Evolutionary conservation across 2,113 vertebrate species (phyloP), one percentile per base, ranked within the genome.

Genomic region (Tragelaphus scriptus): DNA sequence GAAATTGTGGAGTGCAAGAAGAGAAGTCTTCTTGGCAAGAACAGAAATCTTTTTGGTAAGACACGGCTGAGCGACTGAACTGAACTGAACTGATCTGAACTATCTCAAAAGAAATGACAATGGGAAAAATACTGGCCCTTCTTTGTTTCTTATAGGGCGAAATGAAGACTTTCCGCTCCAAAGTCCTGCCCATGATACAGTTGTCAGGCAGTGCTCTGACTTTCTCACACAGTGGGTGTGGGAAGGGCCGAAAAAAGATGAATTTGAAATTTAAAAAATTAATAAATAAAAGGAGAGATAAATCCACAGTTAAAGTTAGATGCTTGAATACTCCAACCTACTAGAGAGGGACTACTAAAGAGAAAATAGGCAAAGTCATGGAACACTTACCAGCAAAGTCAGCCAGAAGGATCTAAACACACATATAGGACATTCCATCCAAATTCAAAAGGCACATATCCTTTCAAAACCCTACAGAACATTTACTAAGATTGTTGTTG

Each of bases 141-240:
- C n/a, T 44, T 6, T 8, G 49, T 47, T 15, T 56, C 55, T 80
- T 23, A 0, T 21, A 51, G 16, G 14, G 26, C 32, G 7, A 58
- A 12, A 44, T 4, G 5, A 32, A 77, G 26, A 13, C n/a, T 36
- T 56, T 85, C 36, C 14, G 55, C 1, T 1, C 3, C 2, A 36
- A 14, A 2, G 7, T 40, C 15, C 49, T 44, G 2, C 23, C 15
- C 5, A 2, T 11, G 25, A 6, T 61, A 40, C 0, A 17, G 16
- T 28, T 51, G 3, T 4, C 11, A 77, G 19, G 15, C 1, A 1
- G 13, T 16, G 6, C 32, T 82, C 47, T 53, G 40, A 75, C 32
- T 40, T 16, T 28, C 44, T 56, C 19, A 36, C 19, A n/a, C 5
- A 14, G 3, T 4, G 19, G 2, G 5, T 47, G 1, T 40, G 30